These are phyloP conservation scores for Gymnogyps californianus DNA, from an alignment of 2,113 vertebrate species.

Conservation along the genomic window DNA sequence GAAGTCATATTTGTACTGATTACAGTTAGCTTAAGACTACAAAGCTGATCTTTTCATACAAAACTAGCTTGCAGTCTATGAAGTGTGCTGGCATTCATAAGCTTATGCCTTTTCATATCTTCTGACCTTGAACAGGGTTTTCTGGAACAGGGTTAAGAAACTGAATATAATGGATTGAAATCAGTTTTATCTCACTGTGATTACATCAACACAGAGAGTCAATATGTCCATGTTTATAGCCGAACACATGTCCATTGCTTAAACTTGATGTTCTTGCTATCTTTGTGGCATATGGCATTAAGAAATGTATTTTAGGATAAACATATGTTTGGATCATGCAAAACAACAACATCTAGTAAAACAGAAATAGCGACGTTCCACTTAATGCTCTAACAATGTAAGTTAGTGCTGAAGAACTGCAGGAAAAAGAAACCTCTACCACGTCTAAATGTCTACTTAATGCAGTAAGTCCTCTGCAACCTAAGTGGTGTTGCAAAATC, in stretches of 20 bases:
- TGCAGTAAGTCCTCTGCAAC: background rate
- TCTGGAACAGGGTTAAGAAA: background rate
- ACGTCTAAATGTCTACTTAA: background rate
- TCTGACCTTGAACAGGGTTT: background rate
- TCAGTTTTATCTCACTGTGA: background rate
- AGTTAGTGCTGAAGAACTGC: background rate
- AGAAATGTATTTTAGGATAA: slow-evolving; percentile 31
- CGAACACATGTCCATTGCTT: slow-evolving; percentile 32
- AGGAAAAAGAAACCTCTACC: background rate
- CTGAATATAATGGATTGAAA: background rate
- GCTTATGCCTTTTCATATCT: background rate
- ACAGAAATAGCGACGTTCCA: background rate
- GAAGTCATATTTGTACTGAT: background rate
- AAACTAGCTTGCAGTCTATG: background rate
- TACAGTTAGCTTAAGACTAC: background rate
- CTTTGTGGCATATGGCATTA: slow-evolving; percentile 37
- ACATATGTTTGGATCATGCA: slow-evolving; percentile 21
- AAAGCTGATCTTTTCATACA: background rate
- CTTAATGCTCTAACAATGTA: background rate
- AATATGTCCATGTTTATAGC: slow-evolving; percentile 41
- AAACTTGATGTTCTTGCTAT: slow-evolving; percentile 20
- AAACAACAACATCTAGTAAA: slow-evolving; percentile 19
- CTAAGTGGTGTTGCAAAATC: background rate
- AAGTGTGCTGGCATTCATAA: background rate
- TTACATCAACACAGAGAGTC: background rate